Evolutionary conservation across 2,888 invertebrate genomes (phyloP).

Genomic region (Chaitophorus viminalis): DNA sequence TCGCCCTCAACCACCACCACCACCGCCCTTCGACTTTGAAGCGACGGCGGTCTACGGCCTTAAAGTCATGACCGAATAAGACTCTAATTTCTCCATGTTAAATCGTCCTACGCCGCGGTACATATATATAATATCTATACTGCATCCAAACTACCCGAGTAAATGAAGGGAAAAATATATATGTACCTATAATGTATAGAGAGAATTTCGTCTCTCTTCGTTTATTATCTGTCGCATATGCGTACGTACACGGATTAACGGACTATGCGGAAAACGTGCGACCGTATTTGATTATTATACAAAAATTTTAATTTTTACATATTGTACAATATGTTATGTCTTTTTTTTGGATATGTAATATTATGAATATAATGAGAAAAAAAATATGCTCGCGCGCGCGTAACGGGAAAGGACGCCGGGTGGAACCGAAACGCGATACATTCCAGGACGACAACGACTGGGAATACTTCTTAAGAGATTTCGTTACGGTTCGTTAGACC

Average conservation of each 20-base stretch:
- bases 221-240: not conserved
- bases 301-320: not conserved
- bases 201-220: not conserved
- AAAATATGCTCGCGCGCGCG: not conserved
- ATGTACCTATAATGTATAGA: too few species aligned
- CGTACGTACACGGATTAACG: not conserved
- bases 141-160: not conserved
- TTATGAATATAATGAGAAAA: not conserved
- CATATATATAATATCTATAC: too few species aligned
- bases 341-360: not conserved
- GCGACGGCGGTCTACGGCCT: slow-evolving; percentile 32
- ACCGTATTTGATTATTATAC: not conserved
- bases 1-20: not conserved
- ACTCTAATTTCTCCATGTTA: slow-evolving; percentile 45
- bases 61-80: slow-evolving; percentile 54
- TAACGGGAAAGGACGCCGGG: not conserved
- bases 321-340: not conserved
- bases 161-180: too few species aligned
- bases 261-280: not conserved
- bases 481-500: slow-evolving; percentile 57
- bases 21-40: not conserved
- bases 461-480: not conserved
- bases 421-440: slow-evolving; percentile 41
- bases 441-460: not conserved
- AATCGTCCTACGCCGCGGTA: not conserved